These are phyloP conservation scores for Nannobrachium achirus DNA, from an alignment of 2,113 vertebrate genomes.

Conservation along the genomic window DNA sequence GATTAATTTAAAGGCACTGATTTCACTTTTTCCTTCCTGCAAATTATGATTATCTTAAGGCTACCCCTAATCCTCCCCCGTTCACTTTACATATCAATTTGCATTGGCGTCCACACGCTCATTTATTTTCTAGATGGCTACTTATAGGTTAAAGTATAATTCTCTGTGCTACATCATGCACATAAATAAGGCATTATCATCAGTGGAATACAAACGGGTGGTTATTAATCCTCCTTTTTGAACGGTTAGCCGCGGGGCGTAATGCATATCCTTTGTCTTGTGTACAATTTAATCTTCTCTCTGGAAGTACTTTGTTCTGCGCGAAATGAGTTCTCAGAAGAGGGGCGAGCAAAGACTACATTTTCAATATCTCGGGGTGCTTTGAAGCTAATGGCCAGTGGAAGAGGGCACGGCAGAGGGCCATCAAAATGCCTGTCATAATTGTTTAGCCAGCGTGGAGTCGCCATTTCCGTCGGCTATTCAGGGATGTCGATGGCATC, in stretches of 20 bases:
- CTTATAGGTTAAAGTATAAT: constrained; percentile 18
- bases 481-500: background rate
- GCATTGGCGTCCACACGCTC: background rate
- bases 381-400: background rate
- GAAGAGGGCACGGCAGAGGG: background rate
- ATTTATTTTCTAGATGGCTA: constrained; percentile 8
- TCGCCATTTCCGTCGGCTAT: background rate
- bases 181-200: constrained; percentile 21
- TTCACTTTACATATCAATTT: constrained; percentile 14
- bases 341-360: background rate
- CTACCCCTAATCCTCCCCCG: background rate
- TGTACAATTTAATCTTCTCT: background rate
- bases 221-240: background rate
- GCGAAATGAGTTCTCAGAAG: background rate
- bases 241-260: background rate
- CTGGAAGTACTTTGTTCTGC: background rate
- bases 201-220: background rate
- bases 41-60: constrained; percentile 9
- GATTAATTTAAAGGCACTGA: background rate
- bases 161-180: background rate
- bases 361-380: background rate
- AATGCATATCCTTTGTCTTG: constrained; percentile 10
- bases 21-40: background rate
- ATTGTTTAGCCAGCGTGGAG: background rate
- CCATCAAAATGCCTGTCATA: background rate